A percentile compares a stretch with the other conserved stretches of the same genome.
These are phyloP conservation scores for Sakesphorus luctuosus DNA, from an alignment of 2,113 vertebrate species.

Conservation along the genomic window DNA sequence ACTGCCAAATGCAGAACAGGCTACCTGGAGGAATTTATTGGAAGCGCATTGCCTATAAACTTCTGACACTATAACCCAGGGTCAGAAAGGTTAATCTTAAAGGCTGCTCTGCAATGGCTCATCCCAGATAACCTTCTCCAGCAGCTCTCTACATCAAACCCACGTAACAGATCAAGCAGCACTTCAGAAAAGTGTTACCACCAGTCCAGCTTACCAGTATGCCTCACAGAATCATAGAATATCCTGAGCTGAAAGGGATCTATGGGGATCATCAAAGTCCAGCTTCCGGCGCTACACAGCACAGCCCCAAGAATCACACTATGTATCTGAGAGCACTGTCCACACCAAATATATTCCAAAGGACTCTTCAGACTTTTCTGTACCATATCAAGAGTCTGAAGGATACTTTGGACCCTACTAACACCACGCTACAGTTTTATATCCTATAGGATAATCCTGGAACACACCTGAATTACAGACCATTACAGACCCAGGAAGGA, in stretches of 20 bases:
- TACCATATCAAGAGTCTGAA: neutral
- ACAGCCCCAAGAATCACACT: neutral
- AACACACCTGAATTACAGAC: neutral
- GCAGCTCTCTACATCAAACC: neutral
- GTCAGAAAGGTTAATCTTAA: conserved; percentile 12
- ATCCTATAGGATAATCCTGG: neutral
- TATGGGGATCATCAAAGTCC: neutral
- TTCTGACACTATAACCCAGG: neutral
- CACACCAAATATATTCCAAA: neutral
- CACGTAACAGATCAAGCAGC: neutral
- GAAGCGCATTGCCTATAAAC: neutral
- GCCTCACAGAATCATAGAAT: accelerated
- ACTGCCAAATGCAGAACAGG: neutral
- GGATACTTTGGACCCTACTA: neutral
- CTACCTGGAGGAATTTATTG: conserved; percentile 22
- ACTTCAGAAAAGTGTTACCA: neutral
- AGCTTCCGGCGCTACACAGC: neutral
- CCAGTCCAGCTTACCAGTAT: neutral
- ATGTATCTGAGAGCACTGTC: neutral
- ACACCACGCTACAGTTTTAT: neutral
- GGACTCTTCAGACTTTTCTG: neutral
- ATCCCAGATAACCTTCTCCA: neutral
- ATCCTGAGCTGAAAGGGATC: neutral
- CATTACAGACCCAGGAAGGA: neutral
- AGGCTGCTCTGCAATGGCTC: neutral